A percentile compares a stretch with the other conserved stretches of the same genome.
Conservation (phyloP, 2,797 vertebrate genomes). For the Melanogrammus aeglefinus region DNA sequence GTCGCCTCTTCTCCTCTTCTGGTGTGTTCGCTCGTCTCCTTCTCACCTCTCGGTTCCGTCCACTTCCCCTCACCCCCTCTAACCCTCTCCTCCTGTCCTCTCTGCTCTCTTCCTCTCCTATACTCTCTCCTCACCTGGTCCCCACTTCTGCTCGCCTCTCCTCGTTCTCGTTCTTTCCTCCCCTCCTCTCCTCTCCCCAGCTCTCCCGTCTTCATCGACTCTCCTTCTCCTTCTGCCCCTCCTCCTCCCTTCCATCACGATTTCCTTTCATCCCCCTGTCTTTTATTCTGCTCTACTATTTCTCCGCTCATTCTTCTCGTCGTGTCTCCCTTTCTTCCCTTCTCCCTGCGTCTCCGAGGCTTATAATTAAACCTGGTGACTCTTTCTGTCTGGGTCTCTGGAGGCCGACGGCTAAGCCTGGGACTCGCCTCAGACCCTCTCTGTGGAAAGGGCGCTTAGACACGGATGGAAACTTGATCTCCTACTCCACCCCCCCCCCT, state of each 20-base stretch:
- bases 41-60: slow-evolving; percentile 6
- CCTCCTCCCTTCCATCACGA: background rate
- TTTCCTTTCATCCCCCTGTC: background rate
- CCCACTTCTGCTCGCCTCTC: no score
- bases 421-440: slow-evolving; percentile 42
- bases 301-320: background rate
- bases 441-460: slow-evolving; percentile 34
- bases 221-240: background rate
- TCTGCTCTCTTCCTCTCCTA: background rate
- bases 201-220: background rate
- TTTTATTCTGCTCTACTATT: background rate
- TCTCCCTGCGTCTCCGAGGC: slow-evolving; percentile 16
- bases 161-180: background rate
- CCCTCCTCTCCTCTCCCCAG: background rate
- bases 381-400: slow-evolving; percentile 26
- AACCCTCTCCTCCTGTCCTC: background rate
- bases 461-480: slow-evolving; percentile 43
- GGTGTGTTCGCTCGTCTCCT: background rate
- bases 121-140: background rate
- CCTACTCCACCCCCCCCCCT: slow-evolving; percentile 11
- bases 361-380: slow-evolving; percentile 41
- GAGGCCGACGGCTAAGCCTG: slow-evolving; percentile 30
- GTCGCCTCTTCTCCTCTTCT: no score
- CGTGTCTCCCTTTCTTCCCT: no score
- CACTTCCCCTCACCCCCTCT: background rate